These are phyloP conservation scores for Heliconius hortense DNA, from an alignment of 2,888 invertebrate species.

Conservation along the genomic window DNA sequence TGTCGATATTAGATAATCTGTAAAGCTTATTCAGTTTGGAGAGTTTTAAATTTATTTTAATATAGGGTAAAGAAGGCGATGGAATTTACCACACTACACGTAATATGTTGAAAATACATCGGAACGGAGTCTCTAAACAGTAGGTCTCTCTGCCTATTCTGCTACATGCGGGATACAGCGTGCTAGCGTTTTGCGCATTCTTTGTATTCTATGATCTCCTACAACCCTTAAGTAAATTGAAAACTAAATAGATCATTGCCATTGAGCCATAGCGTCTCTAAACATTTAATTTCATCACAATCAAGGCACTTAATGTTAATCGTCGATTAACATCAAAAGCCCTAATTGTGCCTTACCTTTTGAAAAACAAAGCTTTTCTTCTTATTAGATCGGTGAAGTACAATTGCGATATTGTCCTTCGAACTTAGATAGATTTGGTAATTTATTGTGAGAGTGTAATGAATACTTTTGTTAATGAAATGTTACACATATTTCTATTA, in stretches of 20 bases:
- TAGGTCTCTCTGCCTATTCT: no score
- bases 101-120: no score
- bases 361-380: conserved; percentile 10
- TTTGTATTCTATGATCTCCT: no score
- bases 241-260: background rate
- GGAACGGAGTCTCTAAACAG: no score
- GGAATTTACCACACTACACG: no score
- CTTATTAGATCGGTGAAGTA: conserved; percentile 46
- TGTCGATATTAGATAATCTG: conserved; percentile 19
- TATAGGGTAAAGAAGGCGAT: no score
- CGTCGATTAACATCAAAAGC: conserved; percentile 22
- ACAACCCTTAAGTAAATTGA: no score
- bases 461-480: background rate
- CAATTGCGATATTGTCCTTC: conserved; percentile 53
- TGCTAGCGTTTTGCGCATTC: no score
- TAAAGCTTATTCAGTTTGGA: no score
- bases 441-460: conserved; percentile 51
- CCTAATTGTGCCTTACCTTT: conserved; percentile 34
- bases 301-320: background rate
- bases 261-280: background rate
- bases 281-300: background rate
- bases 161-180: no score
- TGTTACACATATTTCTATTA: background rate
- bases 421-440: conserved; percentile 53
- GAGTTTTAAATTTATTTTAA: no score